Evolutionary conservation across 2,113 vertebrate genomes (phyloP), one percentile per base, ranked within the genome.

Genomic region (Grus americana): DNA sequence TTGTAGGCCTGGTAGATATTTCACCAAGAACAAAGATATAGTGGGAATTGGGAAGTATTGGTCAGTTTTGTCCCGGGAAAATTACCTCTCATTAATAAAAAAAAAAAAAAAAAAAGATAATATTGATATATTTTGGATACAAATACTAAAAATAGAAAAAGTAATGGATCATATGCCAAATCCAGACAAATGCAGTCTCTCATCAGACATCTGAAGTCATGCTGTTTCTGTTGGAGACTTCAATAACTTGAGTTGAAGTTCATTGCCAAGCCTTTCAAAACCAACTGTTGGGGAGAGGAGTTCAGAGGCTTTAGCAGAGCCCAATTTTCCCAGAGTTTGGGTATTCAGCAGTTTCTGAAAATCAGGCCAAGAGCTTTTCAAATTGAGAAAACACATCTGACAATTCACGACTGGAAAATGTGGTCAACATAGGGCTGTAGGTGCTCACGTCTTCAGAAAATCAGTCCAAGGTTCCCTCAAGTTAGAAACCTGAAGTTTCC

Each of bases 361-460:
- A 85, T 72, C 84, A 87, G 27, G 83, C 66, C 83, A 93, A 73
- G 46, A 58, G 5, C 18, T 81, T 81, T 92, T 76, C 68, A 93
- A 85, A 93, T 90, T 89, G 83, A 90, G 81, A 94, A 96, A 97
- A 93, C 92, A 95, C 32, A 72, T 95, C 81, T 91, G 94, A 95
- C 80, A 87, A 72, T 82, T 93, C 85, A 81, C 8, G 19, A 46
- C 83, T 94, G 96, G 96, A 95, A 96, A 95, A 94, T 87, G 92
- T 94, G 96, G 94, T 94, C 93, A 96, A 40, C 80, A 49, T 47
- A 55, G 49, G 49, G 58, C 76, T 65, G 65, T 92, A 95, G 95
- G 92, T 96, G 89, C 91, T 97, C 93, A 95, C 40, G 36, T 88
- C 93, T 95, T 96, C 92, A 94, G 95, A 95, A 95, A 96, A 93